Percentiles rank a stretch among this genome's conserved stretches.
phyloP scores from a whole-genome alignment of 2,888 invertebrate species.

The Notodonta ziczac region DNA sequence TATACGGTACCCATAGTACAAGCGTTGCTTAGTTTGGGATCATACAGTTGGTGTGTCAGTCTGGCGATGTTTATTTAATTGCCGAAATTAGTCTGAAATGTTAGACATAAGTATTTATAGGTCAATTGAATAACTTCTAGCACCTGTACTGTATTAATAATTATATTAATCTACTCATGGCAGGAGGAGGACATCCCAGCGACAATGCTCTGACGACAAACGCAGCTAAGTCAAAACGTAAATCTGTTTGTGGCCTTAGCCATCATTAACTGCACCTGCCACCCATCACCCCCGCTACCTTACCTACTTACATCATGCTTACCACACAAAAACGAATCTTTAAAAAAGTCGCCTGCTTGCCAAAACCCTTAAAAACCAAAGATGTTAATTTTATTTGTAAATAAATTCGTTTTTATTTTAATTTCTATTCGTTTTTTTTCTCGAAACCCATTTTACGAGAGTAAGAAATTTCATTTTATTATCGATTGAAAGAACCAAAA shows the following conservation, averaged over 20 bases:
- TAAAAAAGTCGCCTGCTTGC: constrained; percentile 60
- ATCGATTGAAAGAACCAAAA: constrained; percentile 58
- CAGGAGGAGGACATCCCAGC: constrained; percentile 82
- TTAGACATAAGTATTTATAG: too few relatives aligned
- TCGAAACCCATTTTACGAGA: constrained; percentile 28
- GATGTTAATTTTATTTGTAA: constrained; percentile 60
- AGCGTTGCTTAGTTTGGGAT: too few relatives aligned
- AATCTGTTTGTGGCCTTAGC: constrained; percentile 76
- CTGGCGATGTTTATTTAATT: too few relatives aligned
- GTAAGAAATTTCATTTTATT: constrained; percentile 38
- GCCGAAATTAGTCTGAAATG: too few relatives aligned
- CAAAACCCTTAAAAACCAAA: constrained; percentile 52
- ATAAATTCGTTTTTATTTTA: constrained; percentile 55
- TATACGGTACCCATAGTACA: too few relatives aligned
- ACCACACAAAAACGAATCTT: constrained; percentile 43
- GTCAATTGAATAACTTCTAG: too few relatives aligned
- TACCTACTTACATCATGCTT: constrained; percentile 77
- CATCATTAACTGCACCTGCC: constrained; percentile 67
- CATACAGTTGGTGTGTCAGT: too few relatives aligned
- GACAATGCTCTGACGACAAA: constrained; percentile 74
- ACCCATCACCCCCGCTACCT: constrained; percentile 73
- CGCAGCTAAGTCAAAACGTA: constrained; percentile 79
- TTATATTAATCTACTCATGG: constrained; percentile 16
- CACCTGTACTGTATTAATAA: too few relatives aligned
- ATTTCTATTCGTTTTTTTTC: constrained; percentile 46